Evolutionary conservation across 2,113 vertebrate species (phyloP).

Genomic region (Odobenus rosmarus): DNA sequence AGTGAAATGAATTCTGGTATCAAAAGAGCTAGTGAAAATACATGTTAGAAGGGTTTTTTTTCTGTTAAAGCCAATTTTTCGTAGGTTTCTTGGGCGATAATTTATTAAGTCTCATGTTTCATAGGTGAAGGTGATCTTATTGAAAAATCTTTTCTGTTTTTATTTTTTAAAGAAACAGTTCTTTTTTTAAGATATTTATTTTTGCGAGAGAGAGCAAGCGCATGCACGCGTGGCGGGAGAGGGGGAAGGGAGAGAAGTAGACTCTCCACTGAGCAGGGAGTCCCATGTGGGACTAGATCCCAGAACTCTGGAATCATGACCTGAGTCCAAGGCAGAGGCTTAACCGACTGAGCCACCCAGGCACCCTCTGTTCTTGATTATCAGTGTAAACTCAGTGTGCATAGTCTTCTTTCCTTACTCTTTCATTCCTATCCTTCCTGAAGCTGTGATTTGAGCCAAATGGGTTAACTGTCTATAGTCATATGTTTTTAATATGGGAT

Average conservation of each 20-base stretch:
- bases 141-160: not conserved
- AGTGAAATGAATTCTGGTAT: not conserved
- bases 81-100: not conserved
- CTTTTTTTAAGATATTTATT: no score
- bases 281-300: not conserved
- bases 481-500: not conserved
- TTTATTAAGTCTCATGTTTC: not conserved
- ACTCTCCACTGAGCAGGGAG: not conserved
- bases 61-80: not conserved
- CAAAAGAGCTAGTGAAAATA: not conserved
- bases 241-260: not conserved
- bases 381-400: not conserved
- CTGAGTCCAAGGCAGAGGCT: not conserved
- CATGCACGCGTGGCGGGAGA: not conserved
- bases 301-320: not conserved
- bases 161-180: no score
- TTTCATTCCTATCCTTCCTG: not conserved
- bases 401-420: not conserved
- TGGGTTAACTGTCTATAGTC: not conserved
- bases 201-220: no score
- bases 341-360: no score
- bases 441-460: not conserved
- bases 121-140: not conserved
- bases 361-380: not conserved
- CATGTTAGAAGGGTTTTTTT: not conserved